phyloP scores from a whole-genome alignment of 2,888 invertebrate species.

The Pammene fasciana region DNA sequence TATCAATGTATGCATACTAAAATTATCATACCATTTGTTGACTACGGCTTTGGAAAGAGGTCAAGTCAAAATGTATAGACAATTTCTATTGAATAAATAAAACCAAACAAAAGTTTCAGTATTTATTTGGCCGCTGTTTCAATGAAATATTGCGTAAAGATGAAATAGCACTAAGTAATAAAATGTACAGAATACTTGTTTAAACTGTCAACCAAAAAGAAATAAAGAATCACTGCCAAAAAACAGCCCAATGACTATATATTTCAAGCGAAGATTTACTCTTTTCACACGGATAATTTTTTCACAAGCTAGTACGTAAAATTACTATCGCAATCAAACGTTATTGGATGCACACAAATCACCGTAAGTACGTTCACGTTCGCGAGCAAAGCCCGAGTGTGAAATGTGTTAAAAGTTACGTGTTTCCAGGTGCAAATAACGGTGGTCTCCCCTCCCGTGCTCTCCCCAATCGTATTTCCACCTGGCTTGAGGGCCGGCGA shows the following conservation, averaged over 20 bases:
- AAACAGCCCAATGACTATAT: too few species aligned
- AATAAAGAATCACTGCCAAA: too few species aligned
- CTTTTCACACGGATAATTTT: too few species aligned
- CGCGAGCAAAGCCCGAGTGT: conserved; percentile 5
- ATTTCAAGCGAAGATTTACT: too few species aligned
- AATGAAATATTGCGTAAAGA: too few species aligned
- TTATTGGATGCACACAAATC: conserved; percentile 1
- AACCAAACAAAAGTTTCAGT: too few species aligned
- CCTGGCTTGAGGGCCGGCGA: conserved; percentile 90
- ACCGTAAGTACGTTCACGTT: neutral
- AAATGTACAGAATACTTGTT: too few species aligned
- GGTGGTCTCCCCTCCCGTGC: conserved; percentile 88
- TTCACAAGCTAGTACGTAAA: neutral
- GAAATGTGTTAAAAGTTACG: conserved; percentile 6
- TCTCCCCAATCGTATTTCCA: conserved; percentile 93
- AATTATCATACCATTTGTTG: neutral
- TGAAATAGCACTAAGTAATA: too few species aligned
- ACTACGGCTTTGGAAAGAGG: neutral
- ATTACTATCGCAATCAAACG: neutral
- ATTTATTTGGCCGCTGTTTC: too few species aligned
- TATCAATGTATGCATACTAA: conserved; percentile 3
- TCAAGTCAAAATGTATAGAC: neutral
- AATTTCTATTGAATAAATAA: too few species aligned
- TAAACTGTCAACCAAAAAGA: too few species aligned
- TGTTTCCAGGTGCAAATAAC: conserved; percentile 69